Base-by-base conservation (phyloP, 1,140 invertebrate species). In the Ceratina japonica region DNA sequence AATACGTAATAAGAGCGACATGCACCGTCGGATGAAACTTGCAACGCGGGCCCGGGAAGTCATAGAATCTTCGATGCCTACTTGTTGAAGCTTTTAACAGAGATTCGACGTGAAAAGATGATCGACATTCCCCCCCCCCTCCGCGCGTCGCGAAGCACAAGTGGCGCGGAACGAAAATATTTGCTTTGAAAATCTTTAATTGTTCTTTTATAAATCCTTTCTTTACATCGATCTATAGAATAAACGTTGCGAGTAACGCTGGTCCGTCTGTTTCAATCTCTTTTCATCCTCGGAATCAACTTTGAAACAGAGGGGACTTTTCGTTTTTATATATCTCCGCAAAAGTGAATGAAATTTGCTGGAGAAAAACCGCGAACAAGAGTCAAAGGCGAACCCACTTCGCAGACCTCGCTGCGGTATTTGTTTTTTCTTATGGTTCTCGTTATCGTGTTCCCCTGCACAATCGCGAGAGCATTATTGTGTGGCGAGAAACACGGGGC, bases 381-480 rank as follows among this genome's bases (percentile, higher is more conserved):
- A 52, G 22, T 20, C 37, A 63, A 18, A 20, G 20, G 44, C 16
- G 49, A 16, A 18, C 49, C 22, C 22, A 13, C 15, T 16, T 72
- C 15, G 12, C 18, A 5, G 49, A 20, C 61, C 24, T n/a, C 54
- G 3, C 16, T 4, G 13, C 52, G 18, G 49, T 63, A 5, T 62
- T 44, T 44, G 37, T 52, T 52, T 18, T 62, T 37, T 51, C 44
- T 24, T 44, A 18, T n/a, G 15, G 16, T 2, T 31, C 22, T 73
- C 22, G 70, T 73, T 62, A 51, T 49, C 58, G 44, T 51, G 51
- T 73, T 51, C n/a, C n/a, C 31, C 18, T 10, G 10, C 37, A 44
- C 37, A 44, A 44, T 44, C 37, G 10, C 5, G n/a, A 10, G 37
- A 44, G 37, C 10, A 3, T 44, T 44, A 44, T 18, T 7, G 37